Evolutionary conservation across 2,888 invertebrate genomes (phyloP).

Genomic region (Apamea crenata): DNA sequence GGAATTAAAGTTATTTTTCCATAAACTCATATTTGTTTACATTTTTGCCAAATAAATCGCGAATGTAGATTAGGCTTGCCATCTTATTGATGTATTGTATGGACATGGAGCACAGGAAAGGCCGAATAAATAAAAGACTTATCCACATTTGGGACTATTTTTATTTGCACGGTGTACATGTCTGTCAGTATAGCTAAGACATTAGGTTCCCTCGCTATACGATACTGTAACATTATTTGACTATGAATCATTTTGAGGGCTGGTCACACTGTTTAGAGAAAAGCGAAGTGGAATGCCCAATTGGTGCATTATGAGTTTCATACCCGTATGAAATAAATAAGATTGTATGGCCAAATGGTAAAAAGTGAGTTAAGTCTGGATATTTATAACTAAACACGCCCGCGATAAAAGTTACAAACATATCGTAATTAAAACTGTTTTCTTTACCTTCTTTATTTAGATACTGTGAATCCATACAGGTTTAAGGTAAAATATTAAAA

Average conservation of each 20-base stretch:
- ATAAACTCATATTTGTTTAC: no score
- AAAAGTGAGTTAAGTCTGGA: neutral
- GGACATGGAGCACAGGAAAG: neutral
- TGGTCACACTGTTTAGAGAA: constrained; percentile 60
- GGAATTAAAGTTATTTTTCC: no score
- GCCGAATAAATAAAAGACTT: constrained; percentile 41
- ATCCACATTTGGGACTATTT: constrained; percentile 69
- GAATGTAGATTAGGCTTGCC: no score
- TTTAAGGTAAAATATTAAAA: neutral
- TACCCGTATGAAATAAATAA: neutral
- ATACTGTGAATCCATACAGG: neutral
- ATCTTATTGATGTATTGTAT: neutral
- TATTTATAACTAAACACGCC: neutral
- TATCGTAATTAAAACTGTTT: neutral
- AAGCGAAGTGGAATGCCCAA: neutral
- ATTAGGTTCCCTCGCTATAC: constrained; percentile 36
- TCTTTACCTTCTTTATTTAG: neutral
- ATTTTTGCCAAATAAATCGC: no score
- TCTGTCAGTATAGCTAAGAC: constrained; percentile 47
- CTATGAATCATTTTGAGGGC: constrained; percentile 38
- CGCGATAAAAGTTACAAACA: neutral
- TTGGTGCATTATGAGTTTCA: neutral
- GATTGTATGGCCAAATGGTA: neutral
- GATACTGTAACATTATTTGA: constrained; percentile 50
- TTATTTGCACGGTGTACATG: constrained; percentile 68